Conservation (phyloP, 2,797 vertebrate species). For the Prionace glauca region DNA sequence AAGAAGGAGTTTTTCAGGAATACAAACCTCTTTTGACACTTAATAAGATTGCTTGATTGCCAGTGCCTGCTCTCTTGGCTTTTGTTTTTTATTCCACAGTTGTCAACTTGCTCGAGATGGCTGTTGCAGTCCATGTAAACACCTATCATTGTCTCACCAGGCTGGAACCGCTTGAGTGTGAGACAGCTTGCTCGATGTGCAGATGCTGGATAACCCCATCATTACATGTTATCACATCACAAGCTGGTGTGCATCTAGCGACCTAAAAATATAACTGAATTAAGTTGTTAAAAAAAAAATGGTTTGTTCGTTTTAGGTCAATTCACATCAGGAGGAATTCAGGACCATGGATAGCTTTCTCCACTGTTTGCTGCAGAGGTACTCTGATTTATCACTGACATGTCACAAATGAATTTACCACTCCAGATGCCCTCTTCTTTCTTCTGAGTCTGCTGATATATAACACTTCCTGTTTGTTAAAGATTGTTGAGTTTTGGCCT, state of each 20-base stretch:
- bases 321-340: not conserved
- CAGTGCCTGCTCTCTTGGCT: not conserved
- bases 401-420: not conserved
- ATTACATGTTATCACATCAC: not conserved
- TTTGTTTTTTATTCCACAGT: not conserved
- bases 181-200: not conserved
- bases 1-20: not conserved
- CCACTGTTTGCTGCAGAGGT: not conserved
- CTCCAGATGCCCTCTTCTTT: not conserved
- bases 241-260: not conserved
- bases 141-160: constrained; percentile 4
- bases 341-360: not conserved
- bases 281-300: not conserved
- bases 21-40: not conserved
- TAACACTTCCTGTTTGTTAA: not conserved
- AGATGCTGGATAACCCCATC: not conserved
- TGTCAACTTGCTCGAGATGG: not conserved
- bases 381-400: not conserved
- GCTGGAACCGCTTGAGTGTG: not conserved
- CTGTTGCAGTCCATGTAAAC: not conserved
- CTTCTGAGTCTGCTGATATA: not conserved
- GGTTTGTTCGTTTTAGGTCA: not conserved
- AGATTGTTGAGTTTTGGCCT: not conserved
- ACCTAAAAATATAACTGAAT: not conserved
- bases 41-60: constrained; percentile 3